A percentile compares a stretch with the other conserved stretches of the same genome.
Conservation (phyloP, 2,888 invertebrate genomes). For the Eupithecia centaureata region DNA sequence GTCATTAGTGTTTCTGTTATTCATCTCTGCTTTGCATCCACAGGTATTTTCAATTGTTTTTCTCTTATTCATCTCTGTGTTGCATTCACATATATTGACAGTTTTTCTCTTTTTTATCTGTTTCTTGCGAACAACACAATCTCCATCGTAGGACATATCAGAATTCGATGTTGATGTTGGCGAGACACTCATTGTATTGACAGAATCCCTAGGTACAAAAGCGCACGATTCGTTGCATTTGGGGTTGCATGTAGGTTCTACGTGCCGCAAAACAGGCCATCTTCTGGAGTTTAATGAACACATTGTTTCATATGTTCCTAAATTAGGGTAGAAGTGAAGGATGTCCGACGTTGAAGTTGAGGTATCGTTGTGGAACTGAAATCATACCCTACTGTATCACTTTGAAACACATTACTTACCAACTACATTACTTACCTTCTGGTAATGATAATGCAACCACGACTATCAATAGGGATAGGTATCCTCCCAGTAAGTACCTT, state of each 20-base stretch:
- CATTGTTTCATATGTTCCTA: conserved; percentile 47
- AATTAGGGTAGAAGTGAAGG: conserved; percentile 64
- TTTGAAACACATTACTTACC: background rate
- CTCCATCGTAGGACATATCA: conserved; percentile 32
- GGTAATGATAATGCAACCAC: background rate
- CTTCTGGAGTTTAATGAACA: conserved; percentile 37
- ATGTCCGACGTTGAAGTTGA: conserved; percentile 76
- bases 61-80: background rate
- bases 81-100: conserved; percentile 16
- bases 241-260: conserved; percentile 43
- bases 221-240: conserved; percentile 48
- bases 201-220: conserved; percentile 40
- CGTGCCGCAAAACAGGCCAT: conserved; percentile 55
- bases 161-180: conserved; percentile 19
- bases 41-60: no score
- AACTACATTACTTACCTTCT: background rate
- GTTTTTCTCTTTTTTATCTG: conserved; percentile 13
- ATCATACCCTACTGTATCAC: conserved; percentile 19
- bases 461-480: background rate
- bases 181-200: conserved; percentile 11
- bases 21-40: no score
- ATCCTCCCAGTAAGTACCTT: background rate
- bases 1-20: no score
- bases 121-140: conserved; percentile 17
- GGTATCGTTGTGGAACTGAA: conserved; percentile 74